Percentiles rank a stretch among this genome's conserved stretches.
Conservation (phyloP, 1,140 invertebrate species). For the Diachasma alloeum region DNA sequence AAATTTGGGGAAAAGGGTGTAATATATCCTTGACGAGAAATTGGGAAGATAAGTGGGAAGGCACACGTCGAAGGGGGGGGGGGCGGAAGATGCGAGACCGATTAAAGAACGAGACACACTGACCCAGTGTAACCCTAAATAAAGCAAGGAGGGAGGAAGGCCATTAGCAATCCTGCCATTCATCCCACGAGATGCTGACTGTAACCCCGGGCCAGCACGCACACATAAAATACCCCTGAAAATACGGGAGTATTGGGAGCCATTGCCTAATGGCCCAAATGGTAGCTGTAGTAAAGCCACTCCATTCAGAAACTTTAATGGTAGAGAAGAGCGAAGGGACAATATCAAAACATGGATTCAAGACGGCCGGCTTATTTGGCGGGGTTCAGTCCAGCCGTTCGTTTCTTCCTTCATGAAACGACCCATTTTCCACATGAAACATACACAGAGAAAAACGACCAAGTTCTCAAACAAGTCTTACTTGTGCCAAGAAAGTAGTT, state of each 20-base stretch:
- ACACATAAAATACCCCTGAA: background rate
- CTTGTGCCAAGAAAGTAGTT: too few relatives aligned
- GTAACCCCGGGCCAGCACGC: background rate
- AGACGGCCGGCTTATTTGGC: background rate
- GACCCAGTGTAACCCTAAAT: slow-evolving; percentile 4
- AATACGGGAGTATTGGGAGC: background rate
- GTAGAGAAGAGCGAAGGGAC: background rate
- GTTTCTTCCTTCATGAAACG: too few relatives aligned
- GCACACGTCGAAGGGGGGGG: background rate
- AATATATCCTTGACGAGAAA: too few relatives aligned
- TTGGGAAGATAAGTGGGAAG: too few relatives aligned
- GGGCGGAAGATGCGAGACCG: background rate
- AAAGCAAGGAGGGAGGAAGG: background rate
- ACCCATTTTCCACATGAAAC: too few relatives aligned
- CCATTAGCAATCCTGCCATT: slow-evolving; percentile 4
- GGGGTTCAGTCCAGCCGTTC: background rate
- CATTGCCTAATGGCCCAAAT: slow-evolving; percentile 2
- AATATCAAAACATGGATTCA: background rate
- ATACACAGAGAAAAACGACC: too few relatives aligned
- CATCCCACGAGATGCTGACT: background rate
- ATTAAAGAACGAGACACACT: background rate
- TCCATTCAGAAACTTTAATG: background rate
- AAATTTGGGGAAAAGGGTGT: too few relatives aligned
- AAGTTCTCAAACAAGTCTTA: too few relatives aligned
- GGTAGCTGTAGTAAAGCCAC: background rate